Percentiles rank a stretch among this genome's conserved stretches.
Evolutionary conservation across 2,888 invertebrate genomes (phyloP).

Genomic region (Drosophila testacea): DNA sequence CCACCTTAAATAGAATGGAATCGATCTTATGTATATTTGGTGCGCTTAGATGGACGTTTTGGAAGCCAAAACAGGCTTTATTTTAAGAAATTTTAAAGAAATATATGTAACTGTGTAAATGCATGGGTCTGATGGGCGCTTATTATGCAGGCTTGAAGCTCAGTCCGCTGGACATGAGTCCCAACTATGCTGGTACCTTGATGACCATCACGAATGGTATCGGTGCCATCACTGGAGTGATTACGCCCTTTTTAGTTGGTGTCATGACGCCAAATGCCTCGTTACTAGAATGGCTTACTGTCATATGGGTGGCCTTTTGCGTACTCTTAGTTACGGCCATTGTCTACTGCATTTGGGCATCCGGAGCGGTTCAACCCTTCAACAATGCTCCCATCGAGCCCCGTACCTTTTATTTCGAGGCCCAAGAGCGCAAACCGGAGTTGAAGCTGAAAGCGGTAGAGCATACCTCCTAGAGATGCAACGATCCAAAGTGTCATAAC

Average conservation of each 20-base stretch:
- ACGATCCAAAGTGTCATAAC: conserved; percentile 61
- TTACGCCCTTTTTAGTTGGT: conserved; percentile 89
- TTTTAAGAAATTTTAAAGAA: too few relatives aligned
- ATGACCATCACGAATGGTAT: conserved; percentile 91
- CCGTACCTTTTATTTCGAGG: conserved; percentile 63
- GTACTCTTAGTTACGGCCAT: conserved; percentile 89
- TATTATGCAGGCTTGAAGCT: conserved; percentile 90
- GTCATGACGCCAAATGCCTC: conserved; percentile 88
- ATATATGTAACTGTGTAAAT: conserved; percentile 48
- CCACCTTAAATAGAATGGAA: too few relatives aligned
- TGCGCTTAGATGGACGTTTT: too few relatives aligned
- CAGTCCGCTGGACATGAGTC: conserved; percentile 89
- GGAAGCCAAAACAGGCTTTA: too few relatives aligned
- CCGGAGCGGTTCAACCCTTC: conserved; percentile 92
- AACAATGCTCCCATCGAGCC: conserved; percentile 86
- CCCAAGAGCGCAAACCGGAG: conserved; percentile 59
- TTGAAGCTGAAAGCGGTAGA: conserved; percentile 41
- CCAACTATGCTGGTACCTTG: conserved; percentile 88
- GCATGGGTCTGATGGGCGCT: conserved; percentile 90
- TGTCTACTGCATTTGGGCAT: conserved; percentile 89
- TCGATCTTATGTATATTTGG: too few relatives aligned
- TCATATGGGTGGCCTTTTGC: conserved; percentile 92
- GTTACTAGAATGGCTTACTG: conserved; percentile 90
- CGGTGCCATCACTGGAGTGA: conserved; percentile 90
- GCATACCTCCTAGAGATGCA: conserved; percentile 59